Conservation (phyloP, 2,113 vertebrate species). For the Pan paniscus region DNA sequence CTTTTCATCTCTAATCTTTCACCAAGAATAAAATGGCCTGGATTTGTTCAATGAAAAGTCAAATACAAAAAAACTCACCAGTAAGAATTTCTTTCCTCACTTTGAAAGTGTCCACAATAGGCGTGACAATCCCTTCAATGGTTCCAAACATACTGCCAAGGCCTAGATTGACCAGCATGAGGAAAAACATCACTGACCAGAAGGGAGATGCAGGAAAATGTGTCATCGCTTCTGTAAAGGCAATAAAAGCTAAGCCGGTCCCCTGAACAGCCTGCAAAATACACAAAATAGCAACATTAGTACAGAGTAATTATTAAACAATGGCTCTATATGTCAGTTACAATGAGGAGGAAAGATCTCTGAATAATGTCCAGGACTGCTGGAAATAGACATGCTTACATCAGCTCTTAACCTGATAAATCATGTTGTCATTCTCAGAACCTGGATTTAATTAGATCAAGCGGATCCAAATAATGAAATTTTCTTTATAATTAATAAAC, state of each 20-base stretch:
- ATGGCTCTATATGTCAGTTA: not conserved
- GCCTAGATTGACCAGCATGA: slow-evolving; percentile 97
- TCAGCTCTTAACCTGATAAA: not conserved
- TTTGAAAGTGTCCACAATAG: slow-evolving; percentile 96
- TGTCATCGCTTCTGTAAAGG: slow-evolving; percentile 99
- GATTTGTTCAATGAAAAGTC: not conserved
- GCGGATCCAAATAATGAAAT: not conserved
- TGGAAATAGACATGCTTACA: not conserved
- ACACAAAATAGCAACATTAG: not conserved
- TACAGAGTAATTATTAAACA: not conserved
- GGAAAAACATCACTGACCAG: slow-evolving; percentile 99
- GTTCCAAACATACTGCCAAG: slow-evolving; percentile 99
- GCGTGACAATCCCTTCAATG: slow-evolving; percentile 97
- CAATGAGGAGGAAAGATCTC: not conserved
- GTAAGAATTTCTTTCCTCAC: slow-evolving; percentile 96
- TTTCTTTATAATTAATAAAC: not conserved
- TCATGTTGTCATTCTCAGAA: not conserved
- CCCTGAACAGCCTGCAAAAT: slow-evolving; percentile 93
- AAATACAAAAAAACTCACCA: slow-evolving; percentile 80
- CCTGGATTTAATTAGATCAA: not conserved
- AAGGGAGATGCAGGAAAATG: slow-evolving; percentile 97
- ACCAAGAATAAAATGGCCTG: not conserved
- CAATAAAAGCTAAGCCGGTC: slow-evolving; percentile 97
- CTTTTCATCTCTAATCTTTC: not conserved
- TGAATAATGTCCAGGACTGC: not conserved